Percentiles rank a stretch among this genome's conserved stretches.
These are phyloP conservation scores for Thereva nobilitata DNA, from an alignment of 2,888 invertebrate genomes.

Conservation along the genomic window DNA sequence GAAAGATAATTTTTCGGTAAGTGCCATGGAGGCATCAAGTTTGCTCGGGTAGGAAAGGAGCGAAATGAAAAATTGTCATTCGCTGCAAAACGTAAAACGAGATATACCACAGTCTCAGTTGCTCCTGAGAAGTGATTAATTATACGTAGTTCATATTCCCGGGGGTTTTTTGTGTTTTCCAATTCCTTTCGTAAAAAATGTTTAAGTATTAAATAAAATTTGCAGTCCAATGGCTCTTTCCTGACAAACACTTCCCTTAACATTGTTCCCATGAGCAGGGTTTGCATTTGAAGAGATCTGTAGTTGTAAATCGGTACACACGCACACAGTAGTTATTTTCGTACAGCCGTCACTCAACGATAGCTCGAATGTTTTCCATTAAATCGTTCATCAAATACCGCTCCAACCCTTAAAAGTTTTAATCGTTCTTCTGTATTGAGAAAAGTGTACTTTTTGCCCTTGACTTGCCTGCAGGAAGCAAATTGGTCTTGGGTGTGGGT, in stretches of 20 bases:
- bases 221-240: too few species aligned
- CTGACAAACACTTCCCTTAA: too few species aligned
- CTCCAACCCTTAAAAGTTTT: slow-evolving; percentile 20
- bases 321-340: too few species aligned
- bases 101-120: slow-evolving; percentile 33
- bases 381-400: slow-evolving; percentile 24
- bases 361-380: too few species aligned
- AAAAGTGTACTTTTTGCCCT: slow-evolving; percentile 14
- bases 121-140: slow-evolving; percentile 30
- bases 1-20: slow-evolving; percentile 32
- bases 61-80: slow-evolving; percentile 34
- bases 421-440: slow-evolving; percentile 20
- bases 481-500: slow-evolving; percentile 21
- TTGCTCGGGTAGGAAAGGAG: background rate
- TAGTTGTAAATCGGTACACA: too few species aligned
- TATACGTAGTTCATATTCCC: background rate
- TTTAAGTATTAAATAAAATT: slow-evolving; percentile 4
- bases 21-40: slow-evolving; percentile 18
- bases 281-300: too few species aligned
- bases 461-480: slow-evolving; percentile 11
- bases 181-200: slow-evolving; percentile 13
- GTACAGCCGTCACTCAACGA: too few species aligned
- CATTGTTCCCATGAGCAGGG: too few species aligned
- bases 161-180: slow-evolving; percentile 23
- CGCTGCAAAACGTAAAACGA: slow-evolving; percentile 25